Conservation (phyloP, 2,797 vertebrate genomes). For the Phalloptychus januarius region DNA sequence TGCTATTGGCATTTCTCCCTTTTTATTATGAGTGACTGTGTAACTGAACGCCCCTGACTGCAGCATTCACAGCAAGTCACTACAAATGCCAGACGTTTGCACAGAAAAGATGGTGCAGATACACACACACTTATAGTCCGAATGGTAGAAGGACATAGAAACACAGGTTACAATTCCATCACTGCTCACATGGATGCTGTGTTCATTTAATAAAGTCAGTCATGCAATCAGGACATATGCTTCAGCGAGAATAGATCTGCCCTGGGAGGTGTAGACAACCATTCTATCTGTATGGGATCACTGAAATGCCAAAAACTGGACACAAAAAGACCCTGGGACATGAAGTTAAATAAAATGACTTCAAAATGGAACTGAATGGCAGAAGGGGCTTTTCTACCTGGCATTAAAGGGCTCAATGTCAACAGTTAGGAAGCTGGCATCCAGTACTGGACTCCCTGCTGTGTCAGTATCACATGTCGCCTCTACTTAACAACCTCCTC, state of each 20-base stretch:
- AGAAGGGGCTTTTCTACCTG: slow-evolving; percentile 23
- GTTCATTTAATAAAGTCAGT: not conserved
- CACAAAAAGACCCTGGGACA: not conserved
- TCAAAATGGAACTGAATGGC: not conserved
- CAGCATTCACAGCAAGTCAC: not conserved
- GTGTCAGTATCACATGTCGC: slow-evolving; percentile 61
- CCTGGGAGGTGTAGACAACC: not conserved
- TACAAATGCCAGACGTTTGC: not conserved
- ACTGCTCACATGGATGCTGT: not conserved
- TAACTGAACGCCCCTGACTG: not conserved
- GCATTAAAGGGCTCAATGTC: slow-evolving; percentile 25
- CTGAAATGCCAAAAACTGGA: not conserved
- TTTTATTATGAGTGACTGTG: not conserved
- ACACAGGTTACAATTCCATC: not conserved
- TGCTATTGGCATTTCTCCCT: not conserved
- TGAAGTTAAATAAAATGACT: not conserved
- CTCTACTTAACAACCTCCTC: slow-evolving; percentile 58
- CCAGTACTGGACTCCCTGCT: slow-evolving; percentile 37
- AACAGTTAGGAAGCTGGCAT: slow-evolving; percentile 19
- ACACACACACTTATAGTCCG: not conserved
- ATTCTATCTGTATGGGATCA: not conserved
- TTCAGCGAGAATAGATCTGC: not conserved
- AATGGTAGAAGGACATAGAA: not conserved
- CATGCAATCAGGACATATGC: not conserved
- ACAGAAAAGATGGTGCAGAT: not conserved